Percentiles rank a stretch among this genome's conserved stretches.
Evolutionary conservation across 2,797 vertebrate species (phyloP).

Genomic region (Jordanella pulchra): DNA sequence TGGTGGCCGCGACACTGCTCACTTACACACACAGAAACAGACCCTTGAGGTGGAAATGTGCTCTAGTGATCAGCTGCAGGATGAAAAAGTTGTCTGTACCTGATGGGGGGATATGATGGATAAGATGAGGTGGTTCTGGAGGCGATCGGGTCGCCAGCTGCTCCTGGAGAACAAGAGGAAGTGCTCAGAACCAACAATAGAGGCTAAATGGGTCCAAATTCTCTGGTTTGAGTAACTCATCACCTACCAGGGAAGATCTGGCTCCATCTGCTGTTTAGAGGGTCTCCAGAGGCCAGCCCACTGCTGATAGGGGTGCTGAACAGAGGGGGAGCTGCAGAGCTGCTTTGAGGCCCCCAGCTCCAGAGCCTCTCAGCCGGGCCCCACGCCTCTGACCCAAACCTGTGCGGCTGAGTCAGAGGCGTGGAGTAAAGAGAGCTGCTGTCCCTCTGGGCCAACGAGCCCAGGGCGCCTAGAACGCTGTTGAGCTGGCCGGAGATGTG

Average conservation of each 20-base stretch:
- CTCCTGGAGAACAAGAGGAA: conserved; percentile 57
- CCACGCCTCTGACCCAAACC: conserved; percentile 1
- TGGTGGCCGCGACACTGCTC: conserved; percentile 74
- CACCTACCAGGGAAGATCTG: conserved; percentile 86
- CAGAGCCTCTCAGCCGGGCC: conserved; percentile 45
- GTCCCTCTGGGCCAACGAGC: conserved; percentile 71
- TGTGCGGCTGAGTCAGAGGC: conserved; percentile 27
- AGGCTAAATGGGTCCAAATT: not conserved
- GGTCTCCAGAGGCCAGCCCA: conserved; percentile 66
- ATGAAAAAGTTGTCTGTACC: conserved; percentile 52
- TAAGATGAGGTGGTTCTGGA: conserved; percentile 50
- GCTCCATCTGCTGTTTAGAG: conserved; percentile 82
- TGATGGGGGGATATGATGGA: conserved; percentile 62
- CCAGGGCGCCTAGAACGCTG: conserved; percentile 72
- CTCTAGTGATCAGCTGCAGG: too few relatives aligned
- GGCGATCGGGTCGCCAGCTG: conserved; percentile 46
- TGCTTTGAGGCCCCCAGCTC: conserved; percentile 64
- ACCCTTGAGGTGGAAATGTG: not conserved
- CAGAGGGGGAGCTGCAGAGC: conserved; percentile 54
- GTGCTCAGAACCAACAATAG: conserved; percentile 5
- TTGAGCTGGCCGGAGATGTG: conserved; percentile 87
- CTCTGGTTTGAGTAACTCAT: not conserved
- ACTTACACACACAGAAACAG: conserved; percentile 56
- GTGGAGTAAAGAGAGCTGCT: not conserved
- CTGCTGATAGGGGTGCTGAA: conserved; percentile 39